Percentiles rank a stretch among this genome's conserved stretches.
Evolutionary conservation across 2,113 vertebrate genomes (phyloP).

Genomic region (Zosterops borbonicus): DNA sequence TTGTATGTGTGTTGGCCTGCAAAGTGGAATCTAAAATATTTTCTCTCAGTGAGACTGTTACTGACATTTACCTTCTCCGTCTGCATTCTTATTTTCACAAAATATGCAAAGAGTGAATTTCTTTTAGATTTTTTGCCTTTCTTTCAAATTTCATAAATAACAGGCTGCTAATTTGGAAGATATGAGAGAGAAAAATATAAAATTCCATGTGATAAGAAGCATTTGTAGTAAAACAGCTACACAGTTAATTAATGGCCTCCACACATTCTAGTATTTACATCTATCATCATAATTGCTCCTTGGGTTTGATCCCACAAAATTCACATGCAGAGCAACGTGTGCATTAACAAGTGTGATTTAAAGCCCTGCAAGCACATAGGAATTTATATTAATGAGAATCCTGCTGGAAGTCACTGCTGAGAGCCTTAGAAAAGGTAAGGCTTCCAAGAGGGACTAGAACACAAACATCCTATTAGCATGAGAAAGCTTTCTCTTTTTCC

Average conservation of each 20-base stretch:
- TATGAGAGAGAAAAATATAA: neutral
- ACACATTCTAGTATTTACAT: neutral
- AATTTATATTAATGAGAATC: constrained; percentile 1
- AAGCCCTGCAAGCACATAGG: neutral
- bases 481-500: neutral
- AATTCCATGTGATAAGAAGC: neutral
- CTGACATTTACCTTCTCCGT: neutral
- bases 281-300: neutral
- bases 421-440: neutral
- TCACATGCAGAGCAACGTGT: neutral
- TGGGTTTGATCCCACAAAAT: neutral
- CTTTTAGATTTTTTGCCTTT: neutral
- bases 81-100: neutral
- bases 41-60: neutral
- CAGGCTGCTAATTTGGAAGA: neutral
- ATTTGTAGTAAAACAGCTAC: neutral
- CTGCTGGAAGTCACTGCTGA: neutral
- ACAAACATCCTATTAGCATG: neutral
- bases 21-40: neutral
- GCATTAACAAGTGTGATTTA: neutral
- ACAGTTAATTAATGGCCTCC: neutral
- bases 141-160: neutral
- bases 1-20: neutral
- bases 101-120: neutral
- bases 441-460: neutral